Percentiles rank a stretch among this genome's conserved stretches.
Conservation (phyloP, 2,888 invertebrate genomes). For the Pheosia tremula region DNA sequence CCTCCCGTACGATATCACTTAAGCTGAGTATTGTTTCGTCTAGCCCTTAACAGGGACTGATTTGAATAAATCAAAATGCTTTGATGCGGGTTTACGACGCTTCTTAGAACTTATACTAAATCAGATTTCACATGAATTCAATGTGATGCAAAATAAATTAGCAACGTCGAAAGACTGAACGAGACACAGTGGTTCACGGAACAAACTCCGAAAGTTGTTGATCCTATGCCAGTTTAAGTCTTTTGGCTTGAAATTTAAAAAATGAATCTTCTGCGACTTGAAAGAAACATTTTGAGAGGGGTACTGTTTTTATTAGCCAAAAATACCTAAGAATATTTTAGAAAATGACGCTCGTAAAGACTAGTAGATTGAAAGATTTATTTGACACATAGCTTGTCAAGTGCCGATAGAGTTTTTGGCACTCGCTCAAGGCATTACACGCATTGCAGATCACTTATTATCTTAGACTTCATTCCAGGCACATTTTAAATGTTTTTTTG, state of each 20-base stretch:
- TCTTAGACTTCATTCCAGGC: background rate
- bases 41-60: background rate
- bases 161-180: too few species aligned
- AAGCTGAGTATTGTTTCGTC: background rate
- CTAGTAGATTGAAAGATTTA: background rate
- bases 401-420: background rate
- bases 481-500: background rate
- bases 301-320: too few species aligned
- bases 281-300: too few species aligned
- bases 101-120: too few species aligned
- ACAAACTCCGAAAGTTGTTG: too few species aligned
- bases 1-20: constrained; percentile 17
- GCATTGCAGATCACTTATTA: background rate
- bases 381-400: background rate
- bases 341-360: background rate
- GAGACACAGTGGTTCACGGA: too few species aligned
- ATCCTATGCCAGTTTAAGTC: too few species aligned
- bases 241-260: too few species aligned
- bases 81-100: background rate
- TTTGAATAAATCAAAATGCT: background rate
- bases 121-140: too few species aligned
- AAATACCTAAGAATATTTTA: too few species aligned
- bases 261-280: too few species aligned
- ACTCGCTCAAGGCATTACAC: constrained; percentile 2
- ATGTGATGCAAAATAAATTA: too few species aligned